Percentiles rank a stretch among this genome's conserved stretches.
Evolutionary conservation across 2,888 invertebrate genomes (phyloP).

Genomic region (Folsomia manolachei): DNA sequence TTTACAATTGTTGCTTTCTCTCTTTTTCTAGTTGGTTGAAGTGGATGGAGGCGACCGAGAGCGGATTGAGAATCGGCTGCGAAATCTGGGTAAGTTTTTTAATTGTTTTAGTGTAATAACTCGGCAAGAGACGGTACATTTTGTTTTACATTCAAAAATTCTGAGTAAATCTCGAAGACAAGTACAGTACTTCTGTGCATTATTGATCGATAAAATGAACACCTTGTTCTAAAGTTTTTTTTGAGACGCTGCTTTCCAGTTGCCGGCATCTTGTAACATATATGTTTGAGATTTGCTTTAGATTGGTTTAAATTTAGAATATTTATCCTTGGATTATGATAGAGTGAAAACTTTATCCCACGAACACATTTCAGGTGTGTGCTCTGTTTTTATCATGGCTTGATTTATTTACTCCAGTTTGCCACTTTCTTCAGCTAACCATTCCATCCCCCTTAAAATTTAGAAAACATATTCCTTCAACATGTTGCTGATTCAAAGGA

Average conservation of each 20-base stretch:
- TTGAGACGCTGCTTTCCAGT: too few species aligned
- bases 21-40: conserved; percentile 11
- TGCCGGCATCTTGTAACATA: too few species aligned
- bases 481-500: too few species aligned
- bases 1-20: background rate
- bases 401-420: background rate
- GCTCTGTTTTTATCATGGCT: background rate
- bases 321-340: background rate
- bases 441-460: too few species aligned
- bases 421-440: background rate
- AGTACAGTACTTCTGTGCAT: too few species aligned
- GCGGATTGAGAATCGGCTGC: conserved; percentile 28
- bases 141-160: background rate
- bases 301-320: too few species aligned
- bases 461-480: too few species aligned
- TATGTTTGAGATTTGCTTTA: too few species aligned
- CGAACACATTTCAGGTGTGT: background rate
- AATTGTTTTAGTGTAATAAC: background rate
- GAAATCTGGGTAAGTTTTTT: conserved; percentile 27
- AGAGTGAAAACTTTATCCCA: background rate
- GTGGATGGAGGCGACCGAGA: conserved; percentile 13
- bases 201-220: too few species aligned
- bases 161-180: too few species aligned
- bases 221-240: too few species aligned
- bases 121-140: background rate